Base-by-base conservation (phyloP, 2,113 vertebrate species). In the Haemorhous mexicanus region DNA sequence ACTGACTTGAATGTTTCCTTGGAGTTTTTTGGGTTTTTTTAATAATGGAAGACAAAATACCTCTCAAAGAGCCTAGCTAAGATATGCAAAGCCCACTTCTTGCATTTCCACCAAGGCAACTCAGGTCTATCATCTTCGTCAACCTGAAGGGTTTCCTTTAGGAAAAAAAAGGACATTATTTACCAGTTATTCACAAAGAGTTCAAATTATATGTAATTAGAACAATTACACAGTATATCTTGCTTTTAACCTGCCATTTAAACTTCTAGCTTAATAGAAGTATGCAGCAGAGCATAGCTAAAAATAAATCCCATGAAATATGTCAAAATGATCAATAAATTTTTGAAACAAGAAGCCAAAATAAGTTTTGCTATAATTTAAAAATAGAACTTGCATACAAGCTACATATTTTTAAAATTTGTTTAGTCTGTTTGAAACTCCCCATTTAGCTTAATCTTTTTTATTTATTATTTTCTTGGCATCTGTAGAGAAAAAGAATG, bases 61-160 rank as follows among this genome's bases (percentile, higher is more conserved):
- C 99, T 99, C 97, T 99, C 99, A 97, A 99, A 99, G 91, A 99
- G 98, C 37, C 99, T 98, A 94, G 99, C 99, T 97, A 99, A 98
- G 95, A 99, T 99, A 98, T 99, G 99, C 93, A 99, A 98, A 58
- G 99, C 99, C 99, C 99, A 99, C 94, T 99, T 99, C 97, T 99
- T 99, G 97, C 99, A 99, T 95, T 99, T 99, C 99, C 99, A 99
- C 99, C 99, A 99, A 16, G 99, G 99, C 95, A 99, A 98, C 93
- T 99, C 99, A 37, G 99, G 99, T 87, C 99, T 98, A 94, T 99
- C 99, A 84, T 99, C 99, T 97, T 99, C 99, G 97, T 99, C 99
- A 86, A 99, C 98, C 97, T 99, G 99, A 97, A 99, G 98, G 2
- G 99, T 99, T 98, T 99, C 99, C 99, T 99, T 97, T 64, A 88